Conservation (phyloP, 2,888 invertebrate species). For the Taenaris catops region DNA sequence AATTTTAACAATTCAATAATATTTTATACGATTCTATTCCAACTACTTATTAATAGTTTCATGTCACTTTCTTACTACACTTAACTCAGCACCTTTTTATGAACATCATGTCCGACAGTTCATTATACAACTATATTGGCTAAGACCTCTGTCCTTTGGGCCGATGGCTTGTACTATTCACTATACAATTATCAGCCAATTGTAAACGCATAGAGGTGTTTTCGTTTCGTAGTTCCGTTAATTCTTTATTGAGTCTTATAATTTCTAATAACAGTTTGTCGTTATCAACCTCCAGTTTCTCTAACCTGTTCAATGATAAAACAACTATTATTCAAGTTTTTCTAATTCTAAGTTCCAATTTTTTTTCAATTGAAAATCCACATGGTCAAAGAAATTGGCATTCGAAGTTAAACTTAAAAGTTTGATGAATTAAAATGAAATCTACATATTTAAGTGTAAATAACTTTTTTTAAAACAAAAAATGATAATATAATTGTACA, state of each 20-base stretch:
- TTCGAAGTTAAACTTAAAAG: too few species aligned
- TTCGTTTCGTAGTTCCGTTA: conserved; percentile 86
- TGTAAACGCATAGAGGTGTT: conserved; percentile 85
- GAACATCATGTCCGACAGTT: conserved; percentile 26
- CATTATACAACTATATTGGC: conserved; percentile 29
- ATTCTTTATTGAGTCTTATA: conserved; percentile 84
- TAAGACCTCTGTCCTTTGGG: conserved; percentile 61
- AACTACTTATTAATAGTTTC: conserved; percentile 12
- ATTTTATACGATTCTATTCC: conserved; percentile 11
- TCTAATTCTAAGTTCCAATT: too few species aligned
- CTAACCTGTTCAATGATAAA: conserved; percentile 40
- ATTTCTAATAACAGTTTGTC: conserved; percentile 86
- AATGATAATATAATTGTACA: too few species aligned
- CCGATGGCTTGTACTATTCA: conserved; percentile 39
- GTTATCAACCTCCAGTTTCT: conserved; percentile 80
- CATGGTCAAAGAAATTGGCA: too few species aligned
- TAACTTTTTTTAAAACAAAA: too few species aligned
- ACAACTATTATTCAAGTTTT: too few species aligned
- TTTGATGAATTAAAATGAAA: too few species aligned
- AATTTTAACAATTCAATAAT: conserved; percentile 17
- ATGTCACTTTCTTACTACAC: conserved; percentile 14
- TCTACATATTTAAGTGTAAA: too few species aligned
- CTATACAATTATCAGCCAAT: conserved; percentile 82
- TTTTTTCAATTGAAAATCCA: too few species aligned
- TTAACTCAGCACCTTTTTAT: conserved; percentile 29